Evolutionary conservation across 2,113 vertebrate genomes (phyloP).

Genomic region (pig (Sus scrofa)): T2T-Sscrofa CM000817.6:102554001-102554500

Average conservation of each 20-base stretch:
- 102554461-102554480: no score
- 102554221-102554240: background rate
- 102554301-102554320: background rate
- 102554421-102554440: background rate
- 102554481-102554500: no score
- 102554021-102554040: background rate
- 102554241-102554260: background rate
- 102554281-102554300: background rate
- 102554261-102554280: background rate
- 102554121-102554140: background rate
- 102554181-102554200: background rate
- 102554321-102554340: background rate
- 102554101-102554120: background rate
- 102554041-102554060: background rate
- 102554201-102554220: background rate
- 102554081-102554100: conserved; percentile 4
- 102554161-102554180: background rate
- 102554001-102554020: background rate
- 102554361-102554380: background rate
- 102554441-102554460: no score
- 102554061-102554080: background rate
- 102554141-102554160: conserved; percentile 4
- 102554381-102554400: background rate
- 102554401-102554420: background rate
- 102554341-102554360: background rate